These are phyloP conservation scores for Erebia aethiops DNA, from an alignment of 2,888 invertebrate species.

Conservation along the genomic window DNA sequence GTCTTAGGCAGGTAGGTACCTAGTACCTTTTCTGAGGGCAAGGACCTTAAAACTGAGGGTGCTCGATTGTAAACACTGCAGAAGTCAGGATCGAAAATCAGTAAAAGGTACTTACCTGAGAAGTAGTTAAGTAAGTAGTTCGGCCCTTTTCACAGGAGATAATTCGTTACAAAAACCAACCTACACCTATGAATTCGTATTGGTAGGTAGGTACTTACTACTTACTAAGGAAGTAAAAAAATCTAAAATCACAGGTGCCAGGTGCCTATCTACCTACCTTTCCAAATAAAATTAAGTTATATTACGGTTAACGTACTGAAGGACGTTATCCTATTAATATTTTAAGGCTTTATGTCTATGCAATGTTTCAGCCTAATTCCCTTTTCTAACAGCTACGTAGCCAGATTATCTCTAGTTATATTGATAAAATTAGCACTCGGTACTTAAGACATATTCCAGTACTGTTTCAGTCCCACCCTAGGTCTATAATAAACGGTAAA, in stretches of 20 bases:
- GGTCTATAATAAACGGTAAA: background rate
- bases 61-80: too few relatives aligned
- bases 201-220: background rate
- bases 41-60: too few relatives aligned
- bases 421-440: too few relatives aligned
- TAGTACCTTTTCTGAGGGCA: too few relatives aligned
- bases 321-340: slow-evolving; percentile 9
- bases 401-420: background rate
- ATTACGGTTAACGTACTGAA: slow-evolving; percentile 9
- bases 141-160: too few relatives aligned
- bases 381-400: background rate
- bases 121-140: too few relatives aligned
- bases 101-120: too few relatives aligned
- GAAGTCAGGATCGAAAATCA: too few relatives aligned
- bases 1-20: too few relatives aligned
- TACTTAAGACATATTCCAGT: too few relatives aligned
- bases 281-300: slow-evolving; percentile 9
- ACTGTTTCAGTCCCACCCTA: too few relatives aligned
- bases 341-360: background rate
- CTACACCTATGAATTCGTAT: background rate
- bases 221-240: too few relatives aligned
- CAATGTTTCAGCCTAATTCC: background rate
- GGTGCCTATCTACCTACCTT: background rate
- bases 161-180: background rate
- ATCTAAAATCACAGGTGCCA: background rate